Evolutionary conservation across 2,797 vertebrate species (phyloP), one percentile per base, ranked within the genome.

Genomic region (Microcaecilia unicolor): DNA sequence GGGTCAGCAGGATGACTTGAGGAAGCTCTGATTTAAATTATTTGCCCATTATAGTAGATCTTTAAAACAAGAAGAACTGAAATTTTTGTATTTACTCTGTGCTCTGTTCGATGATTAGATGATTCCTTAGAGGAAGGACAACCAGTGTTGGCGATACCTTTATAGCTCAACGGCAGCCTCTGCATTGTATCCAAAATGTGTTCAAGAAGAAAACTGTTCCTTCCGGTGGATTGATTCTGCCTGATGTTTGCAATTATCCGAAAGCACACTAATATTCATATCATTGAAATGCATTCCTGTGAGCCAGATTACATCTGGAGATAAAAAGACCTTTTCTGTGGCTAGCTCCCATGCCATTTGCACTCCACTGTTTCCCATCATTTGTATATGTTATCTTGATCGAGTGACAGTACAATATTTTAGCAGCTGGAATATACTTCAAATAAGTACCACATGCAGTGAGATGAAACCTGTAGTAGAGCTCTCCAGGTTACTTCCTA

Each of bases 191-290:
- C 49, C 63, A 55, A 72, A 61, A 51, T 23, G 37, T 54, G 32
- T 43, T 70, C 54, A 51, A 39, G 47, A 65, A 66, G 72, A 64
- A 69, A 68, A 34, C 49, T 70, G 72, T 72, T 72, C 68, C 55
- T 34, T 46, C 73, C 65, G 24, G 80, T 20, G 23, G 78, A 76
- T 78, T 61, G 34, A 48, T 66, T 47, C 63, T 55, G 35, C 63
- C 72, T 64, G 55, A 76, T 72, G 70, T 71, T 77, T 71, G 64
- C 62, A 69, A 74, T 83, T 80, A 76, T 55, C 65, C 67, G 70
- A 72, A 71, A 67, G 58, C 56, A 53, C 48, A 43, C 47, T 16
- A 68, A 73, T 78, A 71, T 43, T 10, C 43, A 54, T 49, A 26
- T 43, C 78, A 72, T 76, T 76, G 67, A 78, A 80, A 83, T 68